Base-by-base conservation (phyloP, 2,113 vertebrate species). In the Pterocles orientalis region DNA sequence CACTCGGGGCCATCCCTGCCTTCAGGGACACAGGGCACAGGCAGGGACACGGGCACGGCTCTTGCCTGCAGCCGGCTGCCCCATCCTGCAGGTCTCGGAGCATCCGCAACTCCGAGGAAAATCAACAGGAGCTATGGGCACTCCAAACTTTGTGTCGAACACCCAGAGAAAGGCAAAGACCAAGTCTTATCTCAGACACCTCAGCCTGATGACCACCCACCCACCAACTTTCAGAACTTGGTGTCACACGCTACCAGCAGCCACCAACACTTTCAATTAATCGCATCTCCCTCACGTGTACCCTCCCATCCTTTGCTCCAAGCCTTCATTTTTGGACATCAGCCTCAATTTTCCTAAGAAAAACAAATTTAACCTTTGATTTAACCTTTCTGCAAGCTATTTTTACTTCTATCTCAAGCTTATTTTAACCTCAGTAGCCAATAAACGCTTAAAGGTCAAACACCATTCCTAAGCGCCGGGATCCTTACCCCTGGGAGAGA, bases 391-490 rank as follows among this genome's bases (percentile, higher is more conserved):
- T 61, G 69, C 68, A 50, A 91, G 93, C 92, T 95, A 96, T 96
- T 97, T 97, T 95, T 94, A 86, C 87, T 82, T 41, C 72, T 34
- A 75, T 93, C 94, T 91, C 92, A 88, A 89, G 94, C 94, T 96
- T 97, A 95, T 93, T 95, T 97, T 94, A 95, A 97, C 94, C 94
- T 81, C 88, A 39, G 92, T 71, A 77, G 80, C 92, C 79, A 97
- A 95, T 90, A 96, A 97, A 90, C 48, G 91, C 93, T 96, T 92
- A 96, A 97, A 96, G 93, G 95, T 97, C 96, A 96, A 90, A 91
- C 78, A 80, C 83, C 64, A 82, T 92, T 92, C 92, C 94, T 47
- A 78, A 94, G 60, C 88, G 71, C 91, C 16, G 20, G 58, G 76
- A 31, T 91, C 24, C 58, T 62, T 50, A 86, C 60, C 79, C 79